phyloP scores from a whole-genome alignment of 2,113 vertebrate genomes.

The Perca schrenkii region DNA sequence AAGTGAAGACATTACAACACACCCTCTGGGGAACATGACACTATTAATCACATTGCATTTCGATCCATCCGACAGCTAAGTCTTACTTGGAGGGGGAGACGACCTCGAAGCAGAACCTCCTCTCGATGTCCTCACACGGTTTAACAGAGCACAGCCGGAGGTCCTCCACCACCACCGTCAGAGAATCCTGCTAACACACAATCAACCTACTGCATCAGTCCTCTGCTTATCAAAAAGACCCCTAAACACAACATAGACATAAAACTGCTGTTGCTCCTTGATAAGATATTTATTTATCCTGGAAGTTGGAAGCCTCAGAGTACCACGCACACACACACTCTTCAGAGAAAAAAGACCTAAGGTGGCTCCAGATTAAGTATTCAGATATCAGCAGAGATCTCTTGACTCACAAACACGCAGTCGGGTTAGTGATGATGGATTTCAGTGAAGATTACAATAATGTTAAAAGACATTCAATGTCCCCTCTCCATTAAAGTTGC shows the following conservation, averaged over 20 bases:
- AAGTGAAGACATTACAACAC: neutral
- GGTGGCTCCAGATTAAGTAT: neutral
- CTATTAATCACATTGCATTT: neutral
- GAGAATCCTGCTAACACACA: conserved; percentile 86
- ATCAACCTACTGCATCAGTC: neutral
- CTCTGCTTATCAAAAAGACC: neutral
- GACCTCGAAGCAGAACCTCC: conserved; percentile 98
- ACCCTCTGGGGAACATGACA: neutral
- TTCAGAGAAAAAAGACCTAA: too few species aligned
- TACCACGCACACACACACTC: neutral
- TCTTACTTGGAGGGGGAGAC: conserved; percentile 97
- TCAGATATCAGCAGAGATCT: conserved; percentile 6
- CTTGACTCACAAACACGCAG: neutral
- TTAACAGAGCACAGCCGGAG: conserved; percentile 95
- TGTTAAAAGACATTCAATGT: conserved; percentile 16
- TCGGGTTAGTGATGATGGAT: conserved; percentile 4
- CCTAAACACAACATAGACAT: neutral
- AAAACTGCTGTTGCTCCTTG: conserved; percentile 8
- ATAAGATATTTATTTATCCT: neutral
- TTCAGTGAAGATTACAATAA: conserved; percentile 12
- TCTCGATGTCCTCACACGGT: conserved; percentile 96
- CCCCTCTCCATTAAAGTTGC: conserved; percentile 34
- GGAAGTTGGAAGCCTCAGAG: neutral
- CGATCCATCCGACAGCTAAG: neutral
- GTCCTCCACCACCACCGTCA: conserved; percentile 97